Percentiles rank a stretch among this genome's conserved stretches.
Conservation (phyloP, 1,140 invertebrate genomes). For the Diabrotica undecimpunctata region DNA sequence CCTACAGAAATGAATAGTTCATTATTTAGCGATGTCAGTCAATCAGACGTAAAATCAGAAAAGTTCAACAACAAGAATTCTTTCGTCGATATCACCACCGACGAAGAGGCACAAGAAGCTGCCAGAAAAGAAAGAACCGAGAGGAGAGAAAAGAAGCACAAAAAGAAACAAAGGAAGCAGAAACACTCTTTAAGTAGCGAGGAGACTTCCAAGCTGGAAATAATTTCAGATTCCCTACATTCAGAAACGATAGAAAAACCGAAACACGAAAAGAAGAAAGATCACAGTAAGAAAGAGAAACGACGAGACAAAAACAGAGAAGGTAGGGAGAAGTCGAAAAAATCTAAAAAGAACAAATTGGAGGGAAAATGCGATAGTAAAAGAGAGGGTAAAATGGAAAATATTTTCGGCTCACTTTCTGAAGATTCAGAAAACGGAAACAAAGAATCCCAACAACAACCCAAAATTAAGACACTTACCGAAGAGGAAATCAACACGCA, state of each 20-base stretch:
- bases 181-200: conserved; percentile 64
- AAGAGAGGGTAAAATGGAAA: conserved; percentile 76
- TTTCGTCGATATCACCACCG: conserved; percentile 53
- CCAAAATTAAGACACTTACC: conserved; percentile 21
- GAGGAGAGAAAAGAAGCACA: conserved; percentile 66
- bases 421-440: conserved; percentile 57
- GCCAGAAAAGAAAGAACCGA: conserved; percentile 47
- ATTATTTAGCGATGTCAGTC: conserved; percentile 29
- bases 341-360: conserved; percentile 54
- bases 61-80: conserved; percentile 36
- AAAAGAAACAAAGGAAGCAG: conserved; percentile 77
- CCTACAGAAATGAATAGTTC: conserved; percentile 30
- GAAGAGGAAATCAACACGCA: conserved; percentile 27
- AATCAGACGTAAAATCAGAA: conserved; percentile 36
- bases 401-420: conserved; percentile 81
- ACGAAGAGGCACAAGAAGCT: conserved; percentile 49
- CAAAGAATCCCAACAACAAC: conserved; percentile 19
- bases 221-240: conserved; percentile 39
- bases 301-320: conserved; percentile 64
- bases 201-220: conserved; percentile 49
- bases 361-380: conserved; percentile 47
- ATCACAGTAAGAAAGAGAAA: conserved; percentile 68
- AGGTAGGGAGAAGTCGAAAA: conserved; percentile 62
- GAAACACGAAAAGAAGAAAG: conserved; percentile 58
- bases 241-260: conserved; percentile 46